phyloP scores from a whole-genome alignment of 1,140 invertebrate species.

The Penaeus indicus region DNA sequence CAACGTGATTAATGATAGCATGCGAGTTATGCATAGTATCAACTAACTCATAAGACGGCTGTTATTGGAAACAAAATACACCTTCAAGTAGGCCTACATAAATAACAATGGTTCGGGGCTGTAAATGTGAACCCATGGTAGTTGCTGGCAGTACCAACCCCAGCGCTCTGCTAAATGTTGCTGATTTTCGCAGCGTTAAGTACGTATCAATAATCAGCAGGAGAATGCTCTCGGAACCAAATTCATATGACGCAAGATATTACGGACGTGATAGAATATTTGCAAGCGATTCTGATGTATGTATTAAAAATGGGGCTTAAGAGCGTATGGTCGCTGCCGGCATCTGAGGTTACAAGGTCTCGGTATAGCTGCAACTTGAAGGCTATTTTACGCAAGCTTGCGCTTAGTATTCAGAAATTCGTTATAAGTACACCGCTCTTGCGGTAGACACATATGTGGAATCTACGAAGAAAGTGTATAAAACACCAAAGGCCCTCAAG shows the following conservation, averaged over 20 bases:
- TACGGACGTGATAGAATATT: neutral
- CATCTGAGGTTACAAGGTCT: neutral
- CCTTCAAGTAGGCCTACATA: neutral
- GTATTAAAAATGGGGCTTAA: constrained; percentile 47
- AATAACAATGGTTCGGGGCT: constrained; percentile 40
- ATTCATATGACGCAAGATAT: neutral
- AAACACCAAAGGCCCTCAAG: neutral
- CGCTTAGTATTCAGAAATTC: neutral
- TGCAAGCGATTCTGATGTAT: constrained; percentile 20
- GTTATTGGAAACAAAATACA: neutral
- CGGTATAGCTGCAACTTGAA: neutral
- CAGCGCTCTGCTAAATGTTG: neutral
- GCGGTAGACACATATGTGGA: neutral
- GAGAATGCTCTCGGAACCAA: neutral
- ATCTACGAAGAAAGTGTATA: neutral
- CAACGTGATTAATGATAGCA: too few species aligned
- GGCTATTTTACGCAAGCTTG: neutral
- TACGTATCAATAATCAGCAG: neutral
- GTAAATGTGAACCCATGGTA: constrained; percentile 36
- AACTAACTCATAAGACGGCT: neutral
- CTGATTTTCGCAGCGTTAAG: neutral
- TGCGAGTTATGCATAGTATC: too few species aligned
- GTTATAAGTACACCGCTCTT: neutral
- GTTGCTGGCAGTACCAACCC: constrained; percentile 42
- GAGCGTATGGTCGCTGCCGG: constrained; percentile 52